A percentile compares a stretch with the other conserved stretches of the same genome.
Evolutionary conservation across 2,113 vertebrate species (phyloP).

Genomic region (Triplophysa rosa): DNA sequence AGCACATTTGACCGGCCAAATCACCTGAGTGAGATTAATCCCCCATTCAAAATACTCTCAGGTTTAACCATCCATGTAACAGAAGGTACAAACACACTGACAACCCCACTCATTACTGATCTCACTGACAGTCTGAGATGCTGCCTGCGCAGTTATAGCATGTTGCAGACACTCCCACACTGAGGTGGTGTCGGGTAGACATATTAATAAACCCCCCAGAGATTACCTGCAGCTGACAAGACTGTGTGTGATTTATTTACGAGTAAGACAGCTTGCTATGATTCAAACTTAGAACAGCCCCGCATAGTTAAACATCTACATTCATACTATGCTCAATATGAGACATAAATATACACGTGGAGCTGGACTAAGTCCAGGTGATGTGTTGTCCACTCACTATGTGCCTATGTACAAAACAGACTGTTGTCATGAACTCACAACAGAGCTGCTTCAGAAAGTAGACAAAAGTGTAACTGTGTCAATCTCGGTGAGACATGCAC

Average conservation of each 20-base stretch:
- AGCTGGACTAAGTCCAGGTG: not conserved
- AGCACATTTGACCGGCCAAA: not conserved
- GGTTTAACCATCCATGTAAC: slow-evolving; percentile 51
- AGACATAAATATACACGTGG: slow-evolving; percentile 11
- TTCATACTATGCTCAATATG: not conserved
- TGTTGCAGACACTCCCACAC: slow-evolving; percentile 48
- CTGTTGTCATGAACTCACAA: not conserved
- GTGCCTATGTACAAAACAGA: not conserved
- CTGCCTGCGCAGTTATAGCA: slow-evolving; percentile 45
- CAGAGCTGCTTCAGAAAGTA: not conserved
- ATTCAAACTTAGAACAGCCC: slow-evolving; percentile 53
- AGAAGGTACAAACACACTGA: slow-evolving; percentile 45
- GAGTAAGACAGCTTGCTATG: slow-evolving; percentile 56
- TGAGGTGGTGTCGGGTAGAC: slow-evolving; percentile 33
- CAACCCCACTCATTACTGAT: slow-evolving; percentile 10
- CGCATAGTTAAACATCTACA: slow-evolving; percentile 9
- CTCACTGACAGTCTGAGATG: slow-evolving; percentile 8
- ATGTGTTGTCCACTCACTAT: slow-evolving; percentile 6
- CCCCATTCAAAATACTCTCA: not conserved
- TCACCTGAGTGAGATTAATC: not conserved
- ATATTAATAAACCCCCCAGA: slow-evolving; percentile 26
- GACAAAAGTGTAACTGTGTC: not conserved
- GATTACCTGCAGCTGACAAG: slow-evolving; percentile 47
- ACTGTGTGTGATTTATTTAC: slow-evolving; percentile 60
- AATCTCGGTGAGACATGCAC: not conserved